Evolutionary conservation across 2,888 invertebrate genomes (phyloP).

Genomic region (Plebejus argus): DNA sequence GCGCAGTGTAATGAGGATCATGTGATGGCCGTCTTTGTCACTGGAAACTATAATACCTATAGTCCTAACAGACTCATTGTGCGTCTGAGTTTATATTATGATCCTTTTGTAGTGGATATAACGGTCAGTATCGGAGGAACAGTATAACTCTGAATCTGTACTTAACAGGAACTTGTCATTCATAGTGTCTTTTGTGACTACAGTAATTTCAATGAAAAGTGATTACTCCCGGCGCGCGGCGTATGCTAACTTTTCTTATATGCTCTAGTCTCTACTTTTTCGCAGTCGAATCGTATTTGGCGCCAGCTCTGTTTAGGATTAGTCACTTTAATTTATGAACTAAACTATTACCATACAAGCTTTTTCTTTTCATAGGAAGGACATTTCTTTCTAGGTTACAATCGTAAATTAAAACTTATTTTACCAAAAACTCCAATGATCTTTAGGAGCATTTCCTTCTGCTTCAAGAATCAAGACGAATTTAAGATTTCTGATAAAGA

Average conservation of each 20-base stretch:
- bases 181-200: not conserved
- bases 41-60: slow-evolving; percentile 17
- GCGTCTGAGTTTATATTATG: not conserved
- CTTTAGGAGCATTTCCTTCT: not conserved
- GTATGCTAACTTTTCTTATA: not conserved
- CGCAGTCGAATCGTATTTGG: not conserved
- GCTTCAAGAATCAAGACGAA: not conserved
- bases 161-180: slow-evolving; percentile 11
- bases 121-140: not conserved
- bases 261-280: not conserved
- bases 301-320: not conserved
- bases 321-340: too few relatives aligned
- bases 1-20: slow-evolving; percentile 60
- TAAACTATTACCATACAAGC: too few relatives aligned
- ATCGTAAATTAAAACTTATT: too few relatives aligned
- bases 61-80: not conserved
- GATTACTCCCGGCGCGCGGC: not conserved
- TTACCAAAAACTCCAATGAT: too few relatives aligned
- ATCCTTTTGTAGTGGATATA: not conserved
- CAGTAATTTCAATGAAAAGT: not conserved
- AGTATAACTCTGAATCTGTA: not conserved
- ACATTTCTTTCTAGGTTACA: too few relatives aligned
- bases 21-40: slow-evolving; percentile 46
- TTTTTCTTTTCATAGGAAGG: too few relatives aligned
- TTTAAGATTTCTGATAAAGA: not conserved